Conservation (phyloP, 2,797 vertebrate species). For the Enteromius thamalakanensis region DNA sequence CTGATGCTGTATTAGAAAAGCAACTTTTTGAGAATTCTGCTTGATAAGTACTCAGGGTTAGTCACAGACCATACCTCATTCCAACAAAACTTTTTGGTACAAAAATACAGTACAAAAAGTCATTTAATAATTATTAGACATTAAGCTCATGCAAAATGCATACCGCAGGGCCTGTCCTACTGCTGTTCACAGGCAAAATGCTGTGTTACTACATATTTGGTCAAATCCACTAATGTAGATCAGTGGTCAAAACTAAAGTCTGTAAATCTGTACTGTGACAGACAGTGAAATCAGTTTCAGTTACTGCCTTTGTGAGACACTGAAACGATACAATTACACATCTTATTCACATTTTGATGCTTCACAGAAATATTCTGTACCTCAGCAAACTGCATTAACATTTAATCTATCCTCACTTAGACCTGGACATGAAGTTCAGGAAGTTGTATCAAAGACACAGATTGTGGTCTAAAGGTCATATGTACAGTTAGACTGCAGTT, state of each 20-base stretch:
- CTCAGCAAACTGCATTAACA: not conserved
- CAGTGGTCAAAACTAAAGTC: not conserved
- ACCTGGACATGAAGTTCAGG: not conserved
- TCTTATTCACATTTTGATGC: not conserved
- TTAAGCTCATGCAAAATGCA: conserved; percentile 1
- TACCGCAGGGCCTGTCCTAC: not conserved
- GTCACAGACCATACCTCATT: conserved; percentile 16
- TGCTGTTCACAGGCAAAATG: not conserved
- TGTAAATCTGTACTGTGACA: not conserved
- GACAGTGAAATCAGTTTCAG: not conserved
- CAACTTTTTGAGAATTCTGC: not conserved
- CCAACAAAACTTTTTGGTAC: not conserved
- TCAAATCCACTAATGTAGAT: not conserved
- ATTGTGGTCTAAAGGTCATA: not conserved
- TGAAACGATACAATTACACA: not conserved
- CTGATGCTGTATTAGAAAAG: conserved; percentile 7
- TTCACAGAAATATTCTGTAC: not conserved
- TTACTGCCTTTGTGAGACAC: not conserved
- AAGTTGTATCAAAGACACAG: not conserved
- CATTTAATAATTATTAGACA: not conserved
- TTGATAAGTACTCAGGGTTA: not conserved
- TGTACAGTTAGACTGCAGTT: not conserved
- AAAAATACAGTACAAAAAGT: not conserved
- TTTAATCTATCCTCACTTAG: not conserved
- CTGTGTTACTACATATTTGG: not conserved